Evolutionary conservation across 2,888 invertebrate species (phyloP), one percentile per base, ranked within the genome.

Genomic region (Merodon equestris): DNA sequence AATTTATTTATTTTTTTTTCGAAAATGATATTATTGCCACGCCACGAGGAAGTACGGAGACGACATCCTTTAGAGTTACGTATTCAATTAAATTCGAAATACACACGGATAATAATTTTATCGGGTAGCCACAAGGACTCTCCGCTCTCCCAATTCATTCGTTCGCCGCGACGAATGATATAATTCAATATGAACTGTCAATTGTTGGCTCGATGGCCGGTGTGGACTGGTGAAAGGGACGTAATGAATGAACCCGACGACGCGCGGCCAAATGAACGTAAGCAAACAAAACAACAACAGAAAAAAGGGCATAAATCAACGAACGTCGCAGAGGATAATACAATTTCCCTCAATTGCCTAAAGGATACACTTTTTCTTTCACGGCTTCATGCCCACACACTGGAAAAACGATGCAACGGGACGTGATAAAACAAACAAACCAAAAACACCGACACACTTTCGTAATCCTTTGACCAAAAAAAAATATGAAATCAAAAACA

Each of bases 131-230:
- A 54, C 54, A 70, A 64, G 75, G 64, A 75, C 58, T 50, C 45
- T 17, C 5, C 12, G 53, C 61, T 71, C 34, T 56, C 44, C 45
- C 64, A n/a, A 7, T 27, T 27, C 27, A 56, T 56, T 56, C 38
- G 36, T 44, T 14, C 51, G 50, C 54, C 57, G 27, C 27, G 27
- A 4, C 27, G 50, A 63, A 40, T 57, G 54, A 44, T 63, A 74
- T 79, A 74, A 74, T 79, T 79, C 60, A 79, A 79, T 79, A 73
- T 79, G 54, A 68, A 73, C 60, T 79, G 79, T 79, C 74, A 79
- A 79, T 79, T 73, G 58, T 68, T 63, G 72, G 57, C 66, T 76
- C 63, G 63, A 42, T 66, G 61, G 66, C 27, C 61, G 66, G 56
- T 66, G 72, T 61, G 60, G 60, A 51, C 38, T 67, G 63, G 57